phyloP scores from a whole-genome alignment of 2,113 vertebrate genomes.

The Sphyrna mokarran region DNA sequence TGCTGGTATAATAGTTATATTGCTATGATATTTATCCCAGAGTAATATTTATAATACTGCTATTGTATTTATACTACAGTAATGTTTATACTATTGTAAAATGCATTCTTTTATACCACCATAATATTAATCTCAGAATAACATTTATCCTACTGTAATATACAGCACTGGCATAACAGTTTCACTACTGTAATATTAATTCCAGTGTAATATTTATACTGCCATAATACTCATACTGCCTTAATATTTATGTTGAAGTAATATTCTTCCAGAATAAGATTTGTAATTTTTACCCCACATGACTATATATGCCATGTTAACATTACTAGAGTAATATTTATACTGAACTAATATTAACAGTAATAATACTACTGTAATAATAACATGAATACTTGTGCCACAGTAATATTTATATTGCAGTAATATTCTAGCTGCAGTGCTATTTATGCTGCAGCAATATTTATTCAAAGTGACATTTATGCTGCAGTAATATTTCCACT shows the following conservation, averaged over 20 bases:
- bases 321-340: neutral
- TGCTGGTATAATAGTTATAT: neutral
- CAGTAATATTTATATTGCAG: neutral
- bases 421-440: too few species aligned
- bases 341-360: neutral
- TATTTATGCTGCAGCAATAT: too few species aligned
- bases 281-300: neutral
- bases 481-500: neutral
- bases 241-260: neutral
- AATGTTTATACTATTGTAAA: neutral
- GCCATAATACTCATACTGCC: neutral
- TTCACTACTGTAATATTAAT: neutral
- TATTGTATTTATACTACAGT: neutral
- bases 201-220: neutral
- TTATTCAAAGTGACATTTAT: neutral
- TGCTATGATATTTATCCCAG: neutral
- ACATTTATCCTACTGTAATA: neutral
- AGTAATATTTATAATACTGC: neutral
- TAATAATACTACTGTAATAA: too few species aligned
- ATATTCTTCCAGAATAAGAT: neutral
- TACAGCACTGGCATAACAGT: too few species aligned
- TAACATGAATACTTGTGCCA: neutral
- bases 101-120: neutral
- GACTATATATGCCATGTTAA: neutral
- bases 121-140: neutral